Conservation (phyloP, 2,797 vertebrate species). For the Hydrolagus colliei region DNA sequence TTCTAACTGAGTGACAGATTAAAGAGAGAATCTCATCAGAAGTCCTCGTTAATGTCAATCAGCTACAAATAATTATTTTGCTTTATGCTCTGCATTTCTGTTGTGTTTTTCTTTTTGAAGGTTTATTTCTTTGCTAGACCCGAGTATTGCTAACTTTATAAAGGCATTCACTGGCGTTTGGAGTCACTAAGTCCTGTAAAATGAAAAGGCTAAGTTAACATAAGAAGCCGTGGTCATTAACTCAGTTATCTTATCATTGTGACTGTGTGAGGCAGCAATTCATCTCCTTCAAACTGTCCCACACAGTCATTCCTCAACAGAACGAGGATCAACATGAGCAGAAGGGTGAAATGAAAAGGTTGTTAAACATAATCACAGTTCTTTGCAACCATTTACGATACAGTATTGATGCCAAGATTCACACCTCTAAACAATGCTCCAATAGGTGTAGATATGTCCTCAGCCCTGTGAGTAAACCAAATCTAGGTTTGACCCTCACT, state of each 20-base stretch:
- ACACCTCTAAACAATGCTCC: no score
- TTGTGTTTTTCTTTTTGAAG: neutral
- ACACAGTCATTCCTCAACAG: neutral
- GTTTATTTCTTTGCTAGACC: neutral
- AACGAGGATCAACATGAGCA: neutral
- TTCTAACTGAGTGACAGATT: conserved; percentile 9
- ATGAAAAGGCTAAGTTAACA: neutral
- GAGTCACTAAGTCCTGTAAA: neutral
- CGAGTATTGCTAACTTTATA: neutral
- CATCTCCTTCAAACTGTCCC: neutral
- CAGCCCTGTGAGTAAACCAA: no score
- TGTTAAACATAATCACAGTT: no score
- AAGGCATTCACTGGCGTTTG: neutral
- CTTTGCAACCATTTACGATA: no score
- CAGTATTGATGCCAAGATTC: no score
- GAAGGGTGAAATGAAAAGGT: neutral
- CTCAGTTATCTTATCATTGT: neutral
- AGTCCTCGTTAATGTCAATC: neutral
- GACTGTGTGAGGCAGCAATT: neutral
- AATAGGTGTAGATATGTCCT: no score
- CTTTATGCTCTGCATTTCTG: neutral
- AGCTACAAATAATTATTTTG: neutral
- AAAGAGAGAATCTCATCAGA: neutral
- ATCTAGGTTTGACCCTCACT: no score
- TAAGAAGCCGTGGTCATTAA: neutral